These are phyloP conservation scores for Mesopsocus fuscifrons DNA, from an alignment of 2,888 invertebrate species.

Conservation along the genomic window DNA sequence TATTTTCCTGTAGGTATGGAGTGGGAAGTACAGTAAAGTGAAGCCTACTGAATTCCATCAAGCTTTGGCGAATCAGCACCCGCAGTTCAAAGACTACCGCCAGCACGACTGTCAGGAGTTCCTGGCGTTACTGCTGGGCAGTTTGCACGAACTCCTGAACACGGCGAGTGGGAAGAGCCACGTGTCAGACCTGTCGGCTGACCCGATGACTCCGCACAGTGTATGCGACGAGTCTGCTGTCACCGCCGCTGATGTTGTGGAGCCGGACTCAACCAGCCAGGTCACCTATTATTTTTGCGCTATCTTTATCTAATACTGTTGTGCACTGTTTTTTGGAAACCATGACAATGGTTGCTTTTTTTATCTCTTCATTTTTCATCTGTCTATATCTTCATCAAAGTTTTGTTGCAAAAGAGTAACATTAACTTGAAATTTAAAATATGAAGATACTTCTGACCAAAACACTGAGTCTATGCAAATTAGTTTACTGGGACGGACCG, in stretches of 20 bases:
- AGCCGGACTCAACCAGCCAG: neutral
- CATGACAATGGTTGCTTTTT: too few relatives aligned
- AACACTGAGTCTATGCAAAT: too few relatives aligned
- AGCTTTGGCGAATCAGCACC: slow-evolving; percentile 33
- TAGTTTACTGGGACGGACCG: too few relatives aligned
- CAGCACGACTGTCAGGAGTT: slow-evolving; percentile 50
- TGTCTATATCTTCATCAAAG: too few relatives aligned
- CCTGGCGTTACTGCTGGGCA: slow-evolving; percentile 37
- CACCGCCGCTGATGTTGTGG: neutral
- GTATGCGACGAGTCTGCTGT: slow-evolving; percentile 13
- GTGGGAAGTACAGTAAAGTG: slow-evolving; percentile 31
- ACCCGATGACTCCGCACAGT: slow-evolving; percentile 14
- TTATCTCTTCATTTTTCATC: too few relatives aligned
- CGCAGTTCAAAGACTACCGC: slow-evolving; percentile 40
- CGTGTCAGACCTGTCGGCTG: slow-evolving; percentile 13
- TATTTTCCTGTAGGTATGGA: slow-evolving; percentile 33
- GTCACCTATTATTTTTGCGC: too few relatives aligned
- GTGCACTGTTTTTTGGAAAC: too few relatives aligned
- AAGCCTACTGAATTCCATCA: slow-evolving; percentile 36
- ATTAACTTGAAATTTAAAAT: too few relatives aligned
- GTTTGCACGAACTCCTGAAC: slow-evolving; percentile 38
- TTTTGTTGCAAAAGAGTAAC: too few relatives aligned
- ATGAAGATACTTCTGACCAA: too few relatives aligned
- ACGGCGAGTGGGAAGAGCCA: slow-evolving; percentile 21
- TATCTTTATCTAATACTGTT: too few relatives aligned